Base-by-base conservation (phyloP, 2,888 invertebrate species). In the Trissolcus japonicus region DNA sequence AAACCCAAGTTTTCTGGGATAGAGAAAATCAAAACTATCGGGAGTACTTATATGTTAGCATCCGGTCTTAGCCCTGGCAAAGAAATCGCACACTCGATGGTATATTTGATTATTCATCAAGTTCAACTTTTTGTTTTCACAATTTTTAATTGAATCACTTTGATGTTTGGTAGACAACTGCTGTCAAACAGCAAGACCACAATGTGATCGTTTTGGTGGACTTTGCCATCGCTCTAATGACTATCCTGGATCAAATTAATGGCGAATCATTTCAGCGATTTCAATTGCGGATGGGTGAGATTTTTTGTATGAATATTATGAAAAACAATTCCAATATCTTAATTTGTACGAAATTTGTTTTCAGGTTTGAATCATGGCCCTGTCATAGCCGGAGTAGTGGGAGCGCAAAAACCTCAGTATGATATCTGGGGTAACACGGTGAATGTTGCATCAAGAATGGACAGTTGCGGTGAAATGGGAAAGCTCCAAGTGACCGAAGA, bases 391-490 rank as follows among this genome's bases (percentile, higher is more conserved):
- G 98, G 98, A 0, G 98, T 98, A 16, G 97, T 98, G 21, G 98
- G 98, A 0, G 98, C 98, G 0, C 97, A 98, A 88, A 98, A 98
- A 87, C 98, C 98, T 0, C 98, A 98, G 90, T 98, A 98, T 89
- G 98, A 99, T 87, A 98, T 99, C 83, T 99, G 98, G 98, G 98
- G 98, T 13, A 98, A 99, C 90, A 98, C 98, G 0, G 99, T 99
- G 14, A 98, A 98, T 88, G 97, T 98, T 11, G 98, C 98, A 0
- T 97, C 97, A 4, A 91, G 98, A 57, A 99, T 99, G 98, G 98
- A 98, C 90, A 97, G 97, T 78, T 97, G 96, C 77, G 98, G 98
- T 0, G 92, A 95, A 78, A 94, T 97, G 93, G 96, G 96, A 17
- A 91, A 93, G 71, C 93, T 97, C 79, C 97, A 97, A 89, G 95